Percentiles rank a stretch among this genome's conserved stretches.
These are phyloP conservation scores for Ceratothoa steindachneri DNA, from an alignment of 2,888 invertebrate genomes.

Conservation along the genomic window DNA sequence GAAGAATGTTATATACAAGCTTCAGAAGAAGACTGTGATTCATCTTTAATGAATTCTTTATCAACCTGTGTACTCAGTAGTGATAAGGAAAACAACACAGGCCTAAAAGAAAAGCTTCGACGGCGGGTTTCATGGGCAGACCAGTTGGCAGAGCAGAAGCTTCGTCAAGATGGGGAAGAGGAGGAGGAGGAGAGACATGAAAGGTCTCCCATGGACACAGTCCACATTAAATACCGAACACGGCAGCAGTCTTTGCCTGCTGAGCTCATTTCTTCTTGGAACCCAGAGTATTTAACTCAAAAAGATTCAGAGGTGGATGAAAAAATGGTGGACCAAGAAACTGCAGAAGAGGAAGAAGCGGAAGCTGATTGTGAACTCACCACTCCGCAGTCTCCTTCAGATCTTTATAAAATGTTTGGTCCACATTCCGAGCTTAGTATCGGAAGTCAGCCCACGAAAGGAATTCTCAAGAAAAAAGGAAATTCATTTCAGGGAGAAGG, in stretches of 20 bases:
- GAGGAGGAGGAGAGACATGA: constrained; percentile 3
- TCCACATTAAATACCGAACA: neutral
- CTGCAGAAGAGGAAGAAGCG: neutral
- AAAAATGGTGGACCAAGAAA: neutral
- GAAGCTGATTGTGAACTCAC: neutral
- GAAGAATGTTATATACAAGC: no score
- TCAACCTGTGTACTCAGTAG: no score
- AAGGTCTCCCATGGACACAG: neutral
- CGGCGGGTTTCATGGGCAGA: constrained; percentile 44
- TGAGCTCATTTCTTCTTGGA: neutral
- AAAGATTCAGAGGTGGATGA: neutral
- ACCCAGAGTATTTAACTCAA: neutral
- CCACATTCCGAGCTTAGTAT: neutral
- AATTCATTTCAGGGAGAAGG: neutral
- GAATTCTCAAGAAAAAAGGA: constrained; percentile 35
- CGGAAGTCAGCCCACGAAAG: constrained; percentile 3
- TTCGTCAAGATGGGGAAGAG: neutral
- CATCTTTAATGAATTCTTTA: no score
- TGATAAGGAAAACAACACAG: no score
- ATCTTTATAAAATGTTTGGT: constrained; percentile 28
- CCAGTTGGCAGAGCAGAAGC: constrained; percentile 9
- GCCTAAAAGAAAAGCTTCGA: constrained; percentile 19
- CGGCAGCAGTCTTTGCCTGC: neutral
- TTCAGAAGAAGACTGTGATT: no score
- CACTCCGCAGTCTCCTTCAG: constrained; percentile 27